Evolutionary conservation across 2,888 invertebrate species (phyloP).

Genomic region (Lasius fuliginosus): DNA sequence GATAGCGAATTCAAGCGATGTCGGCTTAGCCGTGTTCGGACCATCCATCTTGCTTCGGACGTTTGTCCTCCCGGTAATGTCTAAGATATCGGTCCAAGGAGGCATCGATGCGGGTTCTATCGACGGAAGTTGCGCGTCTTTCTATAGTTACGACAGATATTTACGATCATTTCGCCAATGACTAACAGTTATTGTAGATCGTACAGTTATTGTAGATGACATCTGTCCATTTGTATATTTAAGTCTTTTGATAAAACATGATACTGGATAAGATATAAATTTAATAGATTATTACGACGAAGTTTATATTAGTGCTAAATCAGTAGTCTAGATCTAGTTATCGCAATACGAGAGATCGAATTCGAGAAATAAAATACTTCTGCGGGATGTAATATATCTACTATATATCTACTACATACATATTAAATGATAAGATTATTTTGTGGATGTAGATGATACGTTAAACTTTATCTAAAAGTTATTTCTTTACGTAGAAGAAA

Average conservation of each 20-base stretch:
- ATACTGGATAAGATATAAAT: neutral
- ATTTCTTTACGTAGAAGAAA: neutral
- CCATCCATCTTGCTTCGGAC: slow-evolving; percentile 56
- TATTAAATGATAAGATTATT: neutral
- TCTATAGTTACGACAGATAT: slow-evolving; percentile 37
- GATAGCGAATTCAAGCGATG: slow-evolving; percentile 56
- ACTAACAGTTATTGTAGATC: slow-evolving; percentile 23
- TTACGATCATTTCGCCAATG: neutral
- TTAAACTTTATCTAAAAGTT: neutral
- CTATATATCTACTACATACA: neutral
- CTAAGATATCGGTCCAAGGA: slow-evolving; percentile 50
- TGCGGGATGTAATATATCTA: neutral
- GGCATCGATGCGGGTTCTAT: slow-evolving; percentile 27
- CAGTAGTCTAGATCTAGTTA: neutral
- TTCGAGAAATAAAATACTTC: neutral
- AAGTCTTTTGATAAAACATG: neutral
- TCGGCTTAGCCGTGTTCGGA: slow-evolving; percentile 41
- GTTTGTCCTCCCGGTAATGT: slow-evolving; percentile 40
- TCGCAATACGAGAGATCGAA: neutral
- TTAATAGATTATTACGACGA: neutral
- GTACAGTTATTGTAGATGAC: neutral
- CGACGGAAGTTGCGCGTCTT: slow-evolving; percentile 49
- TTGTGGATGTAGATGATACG: slow-evolving; percentile 5
- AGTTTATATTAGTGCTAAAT: too few relatives aligned
- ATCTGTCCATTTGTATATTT: slow-evolving; percentile 16